Evolutionary conservation across 1,140 invertebrate genomes (phyloP).

Genomic region (Bombus impatiens): DNA sequence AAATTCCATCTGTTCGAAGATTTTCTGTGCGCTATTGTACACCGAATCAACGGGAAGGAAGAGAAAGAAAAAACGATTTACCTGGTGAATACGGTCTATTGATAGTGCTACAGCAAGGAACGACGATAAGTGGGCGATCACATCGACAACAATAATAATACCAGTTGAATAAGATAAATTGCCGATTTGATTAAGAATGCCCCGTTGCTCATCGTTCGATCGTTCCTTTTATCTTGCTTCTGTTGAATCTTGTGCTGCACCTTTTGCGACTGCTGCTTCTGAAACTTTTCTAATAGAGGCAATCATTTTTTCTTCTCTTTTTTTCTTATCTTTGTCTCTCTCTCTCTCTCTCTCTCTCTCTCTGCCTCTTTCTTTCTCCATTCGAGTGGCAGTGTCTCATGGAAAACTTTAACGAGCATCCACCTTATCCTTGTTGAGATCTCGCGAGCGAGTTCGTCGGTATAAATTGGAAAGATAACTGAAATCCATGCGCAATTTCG

Average conservation of each 20-base stretch:
- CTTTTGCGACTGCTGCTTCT: conserved; percentile 8
- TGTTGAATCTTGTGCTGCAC: background rate
- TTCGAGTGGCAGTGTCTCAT: background rate
- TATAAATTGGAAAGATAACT: conserved; percentile 24
- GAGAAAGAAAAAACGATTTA: conserved; percentile 8
- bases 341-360: background rate
- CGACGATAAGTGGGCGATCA: background rate
- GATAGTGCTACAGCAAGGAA: background rate
- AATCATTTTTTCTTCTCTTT: background rate
- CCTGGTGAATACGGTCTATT: conserved; percentile 1
- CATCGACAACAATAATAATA: conserved; percentile 35
- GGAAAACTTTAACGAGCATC: conserved; percentile 17
- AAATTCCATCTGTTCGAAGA: background rate
- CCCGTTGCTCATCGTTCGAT: conserved; percentile 9
- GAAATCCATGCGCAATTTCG: conserved; percentile 1
- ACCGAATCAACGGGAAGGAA: background rate
- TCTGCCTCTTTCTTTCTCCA: background rate
- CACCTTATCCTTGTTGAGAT: background rate
- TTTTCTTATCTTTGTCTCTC: background rate
- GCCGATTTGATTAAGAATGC: background rate
- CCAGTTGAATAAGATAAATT: conserved; percentile 30
- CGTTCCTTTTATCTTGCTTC: background rate
- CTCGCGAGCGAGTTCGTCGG: background rate
- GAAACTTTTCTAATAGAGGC: conserved; percentile 12
- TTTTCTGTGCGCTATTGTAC: background rate